A percentile compares a stretch with the other conserved stretches of the same genome.
phyloP scores from a whole-genome alignment of 2,888 invertebrate species.

The Meteorus colon region DNA sequence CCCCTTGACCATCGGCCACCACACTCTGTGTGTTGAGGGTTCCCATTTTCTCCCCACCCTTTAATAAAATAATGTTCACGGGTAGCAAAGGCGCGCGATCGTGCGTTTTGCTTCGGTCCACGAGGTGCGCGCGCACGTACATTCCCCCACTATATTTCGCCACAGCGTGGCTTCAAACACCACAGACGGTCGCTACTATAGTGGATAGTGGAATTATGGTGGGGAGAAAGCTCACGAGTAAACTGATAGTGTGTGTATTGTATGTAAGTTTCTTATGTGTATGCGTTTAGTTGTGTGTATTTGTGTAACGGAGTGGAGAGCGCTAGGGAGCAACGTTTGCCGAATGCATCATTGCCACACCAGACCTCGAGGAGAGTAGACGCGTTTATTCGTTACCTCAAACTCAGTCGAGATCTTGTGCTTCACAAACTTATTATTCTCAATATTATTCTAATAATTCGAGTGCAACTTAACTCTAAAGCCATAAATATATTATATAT shows the following conservation, averaged over 20 bases:
- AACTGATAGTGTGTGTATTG: constrained; percentile 36
- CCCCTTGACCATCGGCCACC: constrained; percentile 33
- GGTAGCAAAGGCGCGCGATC: constrained; percentile 30
- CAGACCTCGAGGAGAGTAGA: constrained; percentile 72
- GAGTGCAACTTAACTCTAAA: constrained; percentile 5
- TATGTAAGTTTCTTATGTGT: constrained; percentile 6
- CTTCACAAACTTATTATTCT: constrained; percentile 43
- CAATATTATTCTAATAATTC: constrained; percentile 14
- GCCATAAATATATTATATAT: constrained; percentile 8
- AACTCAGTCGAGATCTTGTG: constrained; percentile 68
- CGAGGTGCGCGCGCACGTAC: constrained; percentile 52
- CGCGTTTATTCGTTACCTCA: constrained; percentile 65
- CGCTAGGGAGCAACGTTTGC: constrained; percentile 63
- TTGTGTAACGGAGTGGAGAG: constrained; percentile 45
- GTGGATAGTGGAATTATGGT: constrained; percentile 24
- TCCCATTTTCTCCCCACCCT: constrained; percentile 17
- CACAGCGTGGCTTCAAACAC: constrained; percentile 35
- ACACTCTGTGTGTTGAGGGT: constrained; percentile 7
- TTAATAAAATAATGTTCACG: constrained; percentile 22
- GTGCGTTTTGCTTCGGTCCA: constrained; percentile 39
- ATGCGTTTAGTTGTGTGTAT: constrained; percentile 33
- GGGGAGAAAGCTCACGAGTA: constrained; percentile 29
- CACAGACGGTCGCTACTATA: constrained; percentile 47
- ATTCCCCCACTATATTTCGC: constrained; percentile 37
- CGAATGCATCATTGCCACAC: constrained; percentile 70